A percentile compares a stretch with the other conserved stretches of the same genome.
These are phyloP conservation scores for Acanthosoma haemorrhoidale DNA, from an alignment of 2,888 invertebrate species.

Conservation along the genomic window DNA sequence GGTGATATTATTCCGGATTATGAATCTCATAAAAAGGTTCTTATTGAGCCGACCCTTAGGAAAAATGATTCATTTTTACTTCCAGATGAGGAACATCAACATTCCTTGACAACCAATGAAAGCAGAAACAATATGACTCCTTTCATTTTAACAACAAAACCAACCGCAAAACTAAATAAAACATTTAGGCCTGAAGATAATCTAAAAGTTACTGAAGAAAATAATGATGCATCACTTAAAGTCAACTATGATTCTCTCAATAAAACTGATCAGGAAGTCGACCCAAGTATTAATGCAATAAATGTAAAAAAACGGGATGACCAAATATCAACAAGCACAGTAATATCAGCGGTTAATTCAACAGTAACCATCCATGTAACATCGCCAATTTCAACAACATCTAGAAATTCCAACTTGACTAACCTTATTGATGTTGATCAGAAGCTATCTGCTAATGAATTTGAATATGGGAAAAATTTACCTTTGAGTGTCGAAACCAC, in stretches of 20 bases:
- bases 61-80: background rate
- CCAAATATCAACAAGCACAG: constrained; percentile 6
- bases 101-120: background rate
- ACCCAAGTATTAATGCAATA: constrained; percentile 16
- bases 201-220: background rate
- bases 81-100: background rate
- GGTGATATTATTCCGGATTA: background rate
- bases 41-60: background rate
- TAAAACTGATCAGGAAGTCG: constrained; percentile 16
- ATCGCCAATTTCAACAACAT: background rate
- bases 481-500: constrained; percentile 9
- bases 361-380: background rate
- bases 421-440: background rate
- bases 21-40: background rate
- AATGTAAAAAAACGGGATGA: constrained; percentile 13
- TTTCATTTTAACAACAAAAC: background rate
- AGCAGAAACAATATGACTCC: background rate
- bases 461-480: background rate
- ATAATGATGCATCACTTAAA: background rate
- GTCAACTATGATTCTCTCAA: background rate
- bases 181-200: background rate
- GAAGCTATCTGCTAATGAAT: background rate
- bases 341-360: constrained; percentile 11
- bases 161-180: background rate
- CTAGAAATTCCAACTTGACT: background rate